Base-by-base conservation (phyloP, 2,888 invertebrate genomes). In the Ornithoptera priamus region DNA sequence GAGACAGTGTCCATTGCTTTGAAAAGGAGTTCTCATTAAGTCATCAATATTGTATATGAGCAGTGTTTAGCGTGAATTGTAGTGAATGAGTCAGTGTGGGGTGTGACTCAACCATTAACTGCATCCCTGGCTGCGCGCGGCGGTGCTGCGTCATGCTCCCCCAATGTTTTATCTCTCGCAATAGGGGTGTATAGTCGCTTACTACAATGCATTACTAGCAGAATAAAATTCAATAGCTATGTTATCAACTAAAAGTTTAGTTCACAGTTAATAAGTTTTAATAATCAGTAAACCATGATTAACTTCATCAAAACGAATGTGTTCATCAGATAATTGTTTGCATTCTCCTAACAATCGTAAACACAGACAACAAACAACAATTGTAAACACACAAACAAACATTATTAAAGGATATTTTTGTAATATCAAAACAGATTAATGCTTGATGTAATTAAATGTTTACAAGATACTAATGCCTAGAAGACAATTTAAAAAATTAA, bases 171-270 rank as follows among this genome's bases (percentile, higher is more conserved):
- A 67, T 67, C 36, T 50, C 57, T 68, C 66, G 70, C 71, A 68
- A 68, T 74, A 74, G 80, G 85, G 86, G 86, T 82, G 86, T 88
- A 85, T 85, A 85, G 86, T 79, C 85, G 80, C 79, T 81, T 80
- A 59, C 24, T 18, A 18, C 18, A 53, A 7, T 53, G 53, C 18
- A 53, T 18, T 53, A n/a, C 53, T 53, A n/a, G n/a, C 6, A 53
- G 15, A 46, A 46, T 53, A n/a, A 53, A 53, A 18, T n/a, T n/a
- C 8, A n/a, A n/a, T 53, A n/a, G 6, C 6, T 53, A 7, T n/a
- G 15, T n/a, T 53, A 50, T 18, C n/a, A n/a, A 53, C 6, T 53
- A n/a, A n/a, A 6, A 6, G 15, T 53, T n/a, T 7, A 6, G 18
- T 18, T 17, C 5, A 15, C 12, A n/a, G 53, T 46, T 12, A 46